Conservation (phyloP, 1,140 invertebrate genomes). For the Pygmarrhopalites habei region DNA sequence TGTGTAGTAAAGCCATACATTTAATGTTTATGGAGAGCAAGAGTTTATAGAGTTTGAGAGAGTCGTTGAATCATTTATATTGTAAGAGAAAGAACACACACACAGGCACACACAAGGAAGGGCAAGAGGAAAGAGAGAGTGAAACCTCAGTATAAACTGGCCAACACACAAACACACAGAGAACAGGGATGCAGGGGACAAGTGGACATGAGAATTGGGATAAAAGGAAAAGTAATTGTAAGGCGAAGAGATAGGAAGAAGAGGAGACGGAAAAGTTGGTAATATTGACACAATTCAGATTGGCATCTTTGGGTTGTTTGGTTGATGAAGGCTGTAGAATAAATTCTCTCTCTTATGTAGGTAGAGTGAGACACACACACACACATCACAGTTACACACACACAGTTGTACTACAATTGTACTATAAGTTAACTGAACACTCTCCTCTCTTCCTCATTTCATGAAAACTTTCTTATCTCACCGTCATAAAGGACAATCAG, state of each 20-base stretch:
- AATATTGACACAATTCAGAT: conserved; percentile 26
- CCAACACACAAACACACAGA: no score
- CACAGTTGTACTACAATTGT: no score
- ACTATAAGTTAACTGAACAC: no score
- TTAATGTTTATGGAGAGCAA: conserved; percentile 1
- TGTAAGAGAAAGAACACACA: neutral
- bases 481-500: conserved; percentile 21
- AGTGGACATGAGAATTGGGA: no score
- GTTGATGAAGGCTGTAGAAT: conserved; percentile 3
- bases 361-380: no score
- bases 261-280: conserved; percentile 2
- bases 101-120: no score
- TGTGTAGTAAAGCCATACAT: neutral
- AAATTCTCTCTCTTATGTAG: no score
- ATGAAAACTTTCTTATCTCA: conserved; percentile 29
- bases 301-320: conserved; percentile 11
- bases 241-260: neutral
- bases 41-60: neutral
- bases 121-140: no score
- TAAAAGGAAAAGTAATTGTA: neutral
- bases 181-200: no score
- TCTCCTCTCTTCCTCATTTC: no score
- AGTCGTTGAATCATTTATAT: conserved; percentile 4
- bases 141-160: no score
- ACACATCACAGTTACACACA: no score